Percentiles rank a stretch among this genome's conserved stretches.
Evolutionary conservation across 2,888 invertebrate genomes (phyloP).

Genomic region (Quadriops clusia): DNA sequence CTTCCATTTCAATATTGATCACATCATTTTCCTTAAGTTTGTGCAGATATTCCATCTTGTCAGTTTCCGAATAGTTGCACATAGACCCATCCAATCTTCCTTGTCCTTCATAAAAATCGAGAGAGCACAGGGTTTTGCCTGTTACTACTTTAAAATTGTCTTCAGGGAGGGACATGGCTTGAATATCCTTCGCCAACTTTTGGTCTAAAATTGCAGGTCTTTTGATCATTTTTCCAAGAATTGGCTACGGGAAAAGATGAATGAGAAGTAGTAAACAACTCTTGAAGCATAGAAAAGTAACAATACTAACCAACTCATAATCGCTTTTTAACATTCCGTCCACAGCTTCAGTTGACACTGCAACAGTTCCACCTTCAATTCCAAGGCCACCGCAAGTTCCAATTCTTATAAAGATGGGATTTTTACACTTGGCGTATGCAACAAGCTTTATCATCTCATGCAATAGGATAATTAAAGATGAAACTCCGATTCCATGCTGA

Average conservation of each 20-base stretch:
- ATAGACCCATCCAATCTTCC: conserved; percentile 92
- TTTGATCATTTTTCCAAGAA: conserved; percentile 69
- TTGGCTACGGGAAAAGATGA: conserved; percentile 62
- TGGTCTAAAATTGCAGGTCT: conserved; percentile 76
- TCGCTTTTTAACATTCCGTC: conserved; percentile 46
- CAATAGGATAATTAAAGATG: conserved; percentile 56
- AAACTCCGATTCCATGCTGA: conserved; percentile 67
- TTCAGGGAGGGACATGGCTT: conserved; percentile 56
- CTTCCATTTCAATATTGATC: conserved; percentile 95
- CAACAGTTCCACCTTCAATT: conserved; percentile 50
- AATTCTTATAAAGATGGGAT: conserved; percentile 52
- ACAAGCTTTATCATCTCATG: conserved; percentile 62
- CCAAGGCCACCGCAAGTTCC: conserved; percentile 59
- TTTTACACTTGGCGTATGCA: conserved; percentile 50
- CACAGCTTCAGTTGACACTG: conserved; percentile 50
- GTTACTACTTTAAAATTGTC: conserved; percentile 76
- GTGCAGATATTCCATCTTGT: conserved; percentile 76
- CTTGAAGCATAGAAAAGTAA: neutral
- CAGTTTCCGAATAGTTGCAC: conserved; percentile 78
- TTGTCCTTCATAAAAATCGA: conserved; percentile 97
- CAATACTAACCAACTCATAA: conserved; percentile 41
- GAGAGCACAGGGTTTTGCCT: conserved; percentile 94
- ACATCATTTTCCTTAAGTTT: conserved; percentile 71
- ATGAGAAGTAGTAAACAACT: too few relatives aligned
- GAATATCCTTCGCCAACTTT: conserved; percentile 66